Percentiles rank a stretch among this genome's conserved stretches.
Conservation (phyloP, 2,888 invertebrate species). For the Conops quadrifasciatus region DNA sequence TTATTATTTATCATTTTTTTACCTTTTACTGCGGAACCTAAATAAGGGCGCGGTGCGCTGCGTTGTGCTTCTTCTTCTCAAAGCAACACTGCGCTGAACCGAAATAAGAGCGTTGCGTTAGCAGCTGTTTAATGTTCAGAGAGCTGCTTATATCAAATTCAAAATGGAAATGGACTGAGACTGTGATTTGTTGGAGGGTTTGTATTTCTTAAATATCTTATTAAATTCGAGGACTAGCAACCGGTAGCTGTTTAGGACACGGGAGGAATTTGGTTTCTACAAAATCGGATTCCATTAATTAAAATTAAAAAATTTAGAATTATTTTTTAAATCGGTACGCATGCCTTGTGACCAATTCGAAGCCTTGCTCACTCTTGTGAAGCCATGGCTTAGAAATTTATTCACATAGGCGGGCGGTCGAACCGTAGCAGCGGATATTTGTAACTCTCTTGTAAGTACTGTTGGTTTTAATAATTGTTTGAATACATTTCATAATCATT, state of each 20-base stretch:
- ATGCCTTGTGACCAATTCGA: neutral
- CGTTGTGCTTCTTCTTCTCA: neutral
- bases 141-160: neutral
- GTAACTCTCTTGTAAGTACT: neutral
- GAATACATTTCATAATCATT: too few species aligned
- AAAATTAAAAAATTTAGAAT: neutral
- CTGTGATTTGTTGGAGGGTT: neutral
- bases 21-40: neutral
- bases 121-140: neutral
- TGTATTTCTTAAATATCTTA: neutral
- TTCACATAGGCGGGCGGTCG: neutral
- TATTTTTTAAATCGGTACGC: neutral
- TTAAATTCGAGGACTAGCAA: neutral
- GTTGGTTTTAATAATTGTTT: too few species aligned
- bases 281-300: neutral
- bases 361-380: neutral
- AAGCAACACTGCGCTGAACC: too few species aligned
- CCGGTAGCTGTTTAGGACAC: neutral
- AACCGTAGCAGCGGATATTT: neutral
- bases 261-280: too few species aligned
- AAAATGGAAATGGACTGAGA: neutral
- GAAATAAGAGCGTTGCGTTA: too few species aligned
- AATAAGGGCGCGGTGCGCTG: neutral
- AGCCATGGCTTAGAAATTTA: too few species aligned
- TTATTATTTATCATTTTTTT: too few species aligned